phyloP scores from a whole-genome alignment of 2,113 vertebrate species.

The Engraulis encrasicolus region DNA sequence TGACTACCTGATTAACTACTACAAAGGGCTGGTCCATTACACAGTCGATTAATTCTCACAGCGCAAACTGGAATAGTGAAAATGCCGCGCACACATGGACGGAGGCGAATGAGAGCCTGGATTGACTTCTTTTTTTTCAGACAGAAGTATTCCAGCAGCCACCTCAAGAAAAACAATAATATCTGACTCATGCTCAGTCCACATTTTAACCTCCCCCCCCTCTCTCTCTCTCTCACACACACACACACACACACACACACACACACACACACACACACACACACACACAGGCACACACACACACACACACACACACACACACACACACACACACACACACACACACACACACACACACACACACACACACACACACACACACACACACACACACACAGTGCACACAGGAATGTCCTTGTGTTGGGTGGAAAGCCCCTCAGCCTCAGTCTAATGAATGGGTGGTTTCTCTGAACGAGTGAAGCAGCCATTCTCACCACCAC shows the following conservation, averaged over 20 bases:
- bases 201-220: not conserved
- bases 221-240: not conserved
- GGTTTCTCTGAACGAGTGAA: conserved; percentile 6
- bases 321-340: not conserved
- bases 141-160: not conserved
- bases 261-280: conserved; percentile 1
- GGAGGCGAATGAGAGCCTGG: no score
- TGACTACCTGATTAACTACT: no score
- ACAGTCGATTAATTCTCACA: no score
- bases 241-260: not conserved
- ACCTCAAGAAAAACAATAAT: conserved; percentile 1
- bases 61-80: no score
- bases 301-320: conserved; percentile 9
- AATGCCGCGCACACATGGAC: no score
- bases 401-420: conserved; percentile 14
- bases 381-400: conserved; percentile 8
- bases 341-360: conserved; percentile 8
- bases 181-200: not conserved
- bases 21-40: no score
- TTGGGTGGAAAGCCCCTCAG: conserved; percentile 12
- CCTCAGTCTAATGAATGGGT: conserved; percentile 7
- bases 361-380: not conserved
- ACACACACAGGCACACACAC: not conserved
- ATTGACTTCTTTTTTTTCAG: no score
- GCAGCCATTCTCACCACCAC: conserved; percentile 3